phyloP scores from a whole-genome alignment of 2,113 vertebrate genomes.

The Chunga burmeisteri region DNA sequence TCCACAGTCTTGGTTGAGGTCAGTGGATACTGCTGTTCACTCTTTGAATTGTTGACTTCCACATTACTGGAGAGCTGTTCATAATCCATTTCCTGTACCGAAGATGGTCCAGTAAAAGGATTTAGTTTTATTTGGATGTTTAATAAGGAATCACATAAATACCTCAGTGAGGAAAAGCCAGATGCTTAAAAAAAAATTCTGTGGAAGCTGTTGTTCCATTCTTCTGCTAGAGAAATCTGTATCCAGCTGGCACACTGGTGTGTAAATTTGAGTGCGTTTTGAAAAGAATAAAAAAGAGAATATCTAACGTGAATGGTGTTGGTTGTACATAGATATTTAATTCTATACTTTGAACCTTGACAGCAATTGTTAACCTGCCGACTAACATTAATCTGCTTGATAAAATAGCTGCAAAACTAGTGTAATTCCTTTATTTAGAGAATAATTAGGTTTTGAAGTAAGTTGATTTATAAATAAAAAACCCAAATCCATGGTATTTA shows the following conservation, averaged over 20 bases:
- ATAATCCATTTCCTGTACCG: conserved; percentile 17
- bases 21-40: neutral
- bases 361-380: neutral
- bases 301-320: neutral
- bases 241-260: neutral
- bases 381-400: neutral
- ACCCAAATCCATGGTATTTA: neutral
- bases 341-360: neutral
- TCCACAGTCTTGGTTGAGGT: neutral
- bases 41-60: neutral
- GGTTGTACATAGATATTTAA: neutral
- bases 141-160: neutral
- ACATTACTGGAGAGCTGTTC: neutral
- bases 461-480: neutral
- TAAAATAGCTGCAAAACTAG: neutral
- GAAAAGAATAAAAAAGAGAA: neutral
- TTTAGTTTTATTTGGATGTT: neutral
- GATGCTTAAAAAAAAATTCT: neutral
- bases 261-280: neutral
- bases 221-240: neutral
- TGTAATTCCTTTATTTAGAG: neutral
- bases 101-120: neutral
- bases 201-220: neutral
- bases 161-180: neutral
- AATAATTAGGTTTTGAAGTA: neutral